These are phyloP conservation scores for Holocentrus rufus DNA, from an alignment of 2,797 vertebrate species.

Conservation along the genomic window DNA sequence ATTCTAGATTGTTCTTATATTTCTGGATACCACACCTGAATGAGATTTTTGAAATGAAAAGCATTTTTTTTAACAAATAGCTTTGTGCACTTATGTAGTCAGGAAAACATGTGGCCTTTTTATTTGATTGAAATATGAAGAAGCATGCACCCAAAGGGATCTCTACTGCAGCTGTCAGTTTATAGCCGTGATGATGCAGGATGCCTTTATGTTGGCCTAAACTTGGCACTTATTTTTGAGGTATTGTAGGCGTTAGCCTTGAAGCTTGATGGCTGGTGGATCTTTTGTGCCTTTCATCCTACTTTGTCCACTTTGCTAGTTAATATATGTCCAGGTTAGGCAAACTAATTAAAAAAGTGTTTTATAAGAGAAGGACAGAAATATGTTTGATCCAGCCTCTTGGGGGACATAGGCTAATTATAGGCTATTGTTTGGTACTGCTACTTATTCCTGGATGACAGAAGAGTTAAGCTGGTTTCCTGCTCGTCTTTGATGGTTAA, in stretches of 20 bases:
- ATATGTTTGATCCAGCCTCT: not conserved
- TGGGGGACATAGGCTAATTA: not conserved
- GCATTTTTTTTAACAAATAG: not conserved
- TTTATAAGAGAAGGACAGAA: not conserved
- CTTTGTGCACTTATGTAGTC: not conserved
- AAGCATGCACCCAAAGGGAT: not conserved
- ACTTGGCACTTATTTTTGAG: slow-evolving; percentile 2
- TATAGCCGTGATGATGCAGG: slow-evolving; percentile 17
- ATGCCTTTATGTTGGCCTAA: not conserved
- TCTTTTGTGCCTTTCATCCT: slow-evolving; percentile 7
- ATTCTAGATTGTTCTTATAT: not conserved
- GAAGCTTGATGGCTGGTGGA: slow-evolving; percentile 3
- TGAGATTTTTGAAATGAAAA: not conserved
- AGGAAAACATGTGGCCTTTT: not conserved
- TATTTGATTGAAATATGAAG: slow-evolving; percentile 13
- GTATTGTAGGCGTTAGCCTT: not conserved
- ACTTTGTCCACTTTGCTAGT: slow-evolving; percentile 8
- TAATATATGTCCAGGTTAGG: not conserved
- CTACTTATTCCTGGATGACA: not conserved
- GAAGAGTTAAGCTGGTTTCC: not conserved
- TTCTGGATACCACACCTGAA: not conserved
- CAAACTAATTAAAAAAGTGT: not conserved
- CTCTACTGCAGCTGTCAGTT: not conserved
- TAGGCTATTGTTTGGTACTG: not conserved
- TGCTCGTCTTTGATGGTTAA: slow-evolving; percentile 15